These are phyloP conservation scores for Noctua fimbriata DNA, from an alignment of 2,888 invertebrate genomes.

Conservation along the genomic window DNA sequence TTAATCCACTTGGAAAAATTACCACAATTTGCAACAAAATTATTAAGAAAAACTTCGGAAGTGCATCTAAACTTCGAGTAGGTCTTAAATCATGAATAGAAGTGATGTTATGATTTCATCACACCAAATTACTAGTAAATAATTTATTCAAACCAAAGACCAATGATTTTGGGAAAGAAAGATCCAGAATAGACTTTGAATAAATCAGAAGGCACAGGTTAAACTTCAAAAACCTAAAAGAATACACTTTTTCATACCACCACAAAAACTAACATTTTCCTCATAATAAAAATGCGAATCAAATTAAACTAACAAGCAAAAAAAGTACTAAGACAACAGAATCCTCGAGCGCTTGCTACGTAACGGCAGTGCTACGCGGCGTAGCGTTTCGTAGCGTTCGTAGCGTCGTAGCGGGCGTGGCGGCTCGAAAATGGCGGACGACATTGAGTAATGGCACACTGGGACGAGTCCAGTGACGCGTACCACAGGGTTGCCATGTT, in stretches of 20 bases:
- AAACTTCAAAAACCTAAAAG: not conserved
- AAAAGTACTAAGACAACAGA: slow-evolving; percentile 65
- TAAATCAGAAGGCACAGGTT: not conserved
- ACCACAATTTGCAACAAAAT: not conserved
- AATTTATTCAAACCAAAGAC: not conserved
- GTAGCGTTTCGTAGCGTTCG: slow-evolving; percentile 81
- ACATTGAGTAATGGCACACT: slow-evolving; percentile 89
- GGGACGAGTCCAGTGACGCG: slow-evolving; percentile 90
- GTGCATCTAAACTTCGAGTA: not conserved
- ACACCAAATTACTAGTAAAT: not conserved
- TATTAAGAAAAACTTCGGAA: not conserved
- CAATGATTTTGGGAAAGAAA: not conserved
- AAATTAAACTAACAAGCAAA: slow-evolving; percentile 65
- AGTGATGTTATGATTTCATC: not conserved
- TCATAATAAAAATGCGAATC: slow-evolving; percentile 39
- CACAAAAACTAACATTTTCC: not conserved
- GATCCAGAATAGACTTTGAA: not conserved
- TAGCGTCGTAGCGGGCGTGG: slow-evolving; percentile 89
- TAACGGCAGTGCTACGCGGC: slow-evolving; percentile 75
- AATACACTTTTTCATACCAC: not conserved
- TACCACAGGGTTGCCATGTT: slow-evolving; percentile 84
- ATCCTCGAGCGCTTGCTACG: slow-evolving; percentile 70
- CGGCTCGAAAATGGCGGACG: slow-evolving; percentile 88
- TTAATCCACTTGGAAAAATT: not conserved
- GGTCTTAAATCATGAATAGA: not conserved